These are phyloP conservation scores for Pterocles gutturalis DNA, from an alignment of 2,113 vertebrate genomes.

Conservation along the genomic window DNA sequence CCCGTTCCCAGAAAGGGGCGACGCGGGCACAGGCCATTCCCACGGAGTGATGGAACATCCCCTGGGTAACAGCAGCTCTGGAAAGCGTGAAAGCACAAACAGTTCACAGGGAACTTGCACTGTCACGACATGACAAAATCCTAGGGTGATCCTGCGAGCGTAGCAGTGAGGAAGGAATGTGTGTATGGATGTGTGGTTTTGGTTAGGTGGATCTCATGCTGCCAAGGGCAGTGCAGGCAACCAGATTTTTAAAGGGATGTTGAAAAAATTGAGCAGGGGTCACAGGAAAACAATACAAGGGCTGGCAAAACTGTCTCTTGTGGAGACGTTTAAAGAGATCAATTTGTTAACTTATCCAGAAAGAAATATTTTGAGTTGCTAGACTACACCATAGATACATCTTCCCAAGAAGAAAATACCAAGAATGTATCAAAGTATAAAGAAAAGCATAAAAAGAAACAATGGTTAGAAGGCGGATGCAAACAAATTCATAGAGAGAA, in stretches of 20 bases:
- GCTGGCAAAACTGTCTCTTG: background rate
- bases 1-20: background rate
- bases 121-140: background rate
- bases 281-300: background rate
- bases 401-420: background rate
- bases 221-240: background rate
- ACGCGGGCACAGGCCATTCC: background rate
- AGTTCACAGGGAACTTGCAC: background rate
- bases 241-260: accelerated
- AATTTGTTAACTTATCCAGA: background rate
- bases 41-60: background rate
- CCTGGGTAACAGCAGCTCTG: background rate
- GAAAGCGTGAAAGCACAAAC: background rate
- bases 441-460: background rate
- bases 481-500: background rate
- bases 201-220: background rate
- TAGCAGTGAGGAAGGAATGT: background rate
- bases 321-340: background rate
- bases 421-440: background rate
- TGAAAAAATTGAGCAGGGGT: background rate
- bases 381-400: background rate
- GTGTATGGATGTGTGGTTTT: background rate
- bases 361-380: background rate
- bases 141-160: background rate
- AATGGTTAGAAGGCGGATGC: background rate